phyloP scores from a whole-genome alignment of 2,797 vertebrate species.

The Chaunax sp. region DNA sequence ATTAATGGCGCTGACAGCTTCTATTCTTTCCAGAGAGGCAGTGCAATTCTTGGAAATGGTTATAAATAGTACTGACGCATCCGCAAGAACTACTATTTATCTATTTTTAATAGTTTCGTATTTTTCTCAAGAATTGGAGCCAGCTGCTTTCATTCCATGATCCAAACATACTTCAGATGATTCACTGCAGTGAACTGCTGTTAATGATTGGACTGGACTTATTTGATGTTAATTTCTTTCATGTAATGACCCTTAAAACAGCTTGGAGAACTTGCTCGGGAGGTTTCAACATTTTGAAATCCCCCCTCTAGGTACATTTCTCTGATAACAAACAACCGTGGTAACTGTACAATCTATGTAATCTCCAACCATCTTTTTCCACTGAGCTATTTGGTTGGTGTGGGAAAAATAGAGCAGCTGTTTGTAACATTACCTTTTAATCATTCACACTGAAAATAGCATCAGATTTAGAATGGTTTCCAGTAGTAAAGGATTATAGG shows the following conservation, averaged over 20 bases:
- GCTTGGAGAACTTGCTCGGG: conserved; percentile 51
- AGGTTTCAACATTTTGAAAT: conserved; percentile 65
- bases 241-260: conserved; percentile 68
- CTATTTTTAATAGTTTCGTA: conserved; percentile 51
- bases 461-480: conserved; percentile 48
- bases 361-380: conserved; percentile 81
- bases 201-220: conserved; percentile 40
- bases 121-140: conserved; percentile 50
- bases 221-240: conserved; percentile 64
- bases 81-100: conserved; percentile 48
- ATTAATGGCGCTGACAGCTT: conserved; percentile 77
- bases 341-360: conserved; percentile 65
- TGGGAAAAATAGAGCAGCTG: conserved; percentile 62
- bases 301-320: conserved; percentile 55
- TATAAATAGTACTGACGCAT: conserved; percentile 60
- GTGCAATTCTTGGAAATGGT: conserved; percentile 70
- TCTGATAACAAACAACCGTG: conserved; percentile 63
- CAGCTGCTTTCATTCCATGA: conserved; percentile 39
- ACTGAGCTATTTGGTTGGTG: conserved; percentile 68
- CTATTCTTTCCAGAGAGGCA: conserved; percentile 64
- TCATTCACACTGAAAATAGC: conserved; percentile 33
- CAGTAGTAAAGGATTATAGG: conserved; percentile 18
- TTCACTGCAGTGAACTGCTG: conserved; percentile 43
- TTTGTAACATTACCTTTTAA: conserved; percentile 66
- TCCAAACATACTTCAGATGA: conserved; percentile 48